A percentile compares a stretch with the other conserved stretches of the same genome.
phyloP scores from a whole-genome alignment of 2,888 invertebrate genomes.

The Miltochrista miniata region DNA sequence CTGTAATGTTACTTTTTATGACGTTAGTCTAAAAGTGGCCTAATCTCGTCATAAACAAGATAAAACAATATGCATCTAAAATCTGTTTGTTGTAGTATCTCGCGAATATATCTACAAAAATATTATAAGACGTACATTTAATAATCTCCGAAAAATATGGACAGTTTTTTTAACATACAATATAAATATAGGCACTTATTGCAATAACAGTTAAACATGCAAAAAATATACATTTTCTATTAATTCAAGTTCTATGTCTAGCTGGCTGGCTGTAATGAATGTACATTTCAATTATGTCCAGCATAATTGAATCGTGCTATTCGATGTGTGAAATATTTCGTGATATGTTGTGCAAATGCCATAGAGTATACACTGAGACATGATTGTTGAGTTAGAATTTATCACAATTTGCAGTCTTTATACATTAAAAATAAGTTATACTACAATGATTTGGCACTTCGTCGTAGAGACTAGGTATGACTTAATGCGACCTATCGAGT shows the following conservation, averaged over 20 bases:
- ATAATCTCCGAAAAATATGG: constrained; percentile 40
- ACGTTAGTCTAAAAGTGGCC: constrained; percentile 10
- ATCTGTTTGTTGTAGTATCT: constrained; percentile 17
- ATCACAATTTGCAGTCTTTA: constrained; percentile 75
- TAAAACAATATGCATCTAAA: constrained; percentile 15
- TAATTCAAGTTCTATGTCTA: constrained; percentile 29
- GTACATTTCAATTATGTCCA: constrained; percentile 61
- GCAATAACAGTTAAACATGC: constrained; percentile 44
- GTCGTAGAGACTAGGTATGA: constrained; percentile 45
- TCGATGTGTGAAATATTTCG: constrained; percentile 21
- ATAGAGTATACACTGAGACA: constrained; percentile 31
- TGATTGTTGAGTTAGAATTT: constrained; percentile 43
- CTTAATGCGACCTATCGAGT: constrained; percentile 64
- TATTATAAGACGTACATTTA: constrained; percentile 18
- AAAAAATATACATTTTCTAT: constrained; percentile 45
- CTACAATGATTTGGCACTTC: constrained; percentile 66
- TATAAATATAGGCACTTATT: constrained; percentile 46
- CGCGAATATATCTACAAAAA: constrained; percentile 38
- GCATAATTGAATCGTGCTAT: constrained; percentile 63
- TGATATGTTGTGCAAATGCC: constrained; percentile 20
- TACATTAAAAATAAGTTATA: constrained; percentile 42
- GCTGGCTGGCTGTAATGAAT: constrained; percentile 20
- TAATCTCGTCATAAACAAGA: constrained; percentile 15
- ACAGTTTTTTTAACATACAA: constrained; percentile 39
- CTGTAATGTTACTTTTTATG: constrained; percentile 9